phyloP scores from a whole-genome alignment of 2,888 invertebrate species.

The Willowsia nigromaculata region DNA sequence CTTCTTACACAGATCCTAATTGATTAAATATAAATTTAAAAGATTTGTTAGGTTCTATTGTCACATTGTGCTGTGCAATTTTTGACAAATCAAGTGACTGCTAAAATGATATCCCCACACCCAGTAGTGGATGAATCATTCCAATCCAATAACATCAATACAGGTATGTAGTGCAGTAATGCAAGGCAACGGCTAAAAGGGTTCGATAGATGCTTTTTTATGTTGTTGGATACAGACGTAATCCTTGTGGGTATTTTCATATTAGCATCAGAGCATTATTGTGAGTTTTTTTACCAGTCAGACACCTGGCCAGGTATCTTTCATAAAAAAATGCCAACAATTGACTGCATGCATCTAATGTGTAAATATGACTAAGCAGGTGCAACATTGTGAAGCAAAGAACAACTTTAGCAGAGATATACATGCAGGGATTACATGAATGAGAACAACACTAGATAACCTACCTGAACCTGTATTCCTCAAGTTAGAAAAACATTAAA shows the following conservation, averaged over 20 bases:
- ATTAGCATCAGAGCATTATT: background rate
- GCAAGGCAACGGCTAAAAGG: conserved; percentile 10
- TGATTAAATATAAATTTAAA: background rate
- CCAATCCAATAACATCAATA: background rate
- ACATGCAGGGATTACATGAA: too few relatives aligned
- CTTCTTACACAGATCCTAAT: too few relatives aligned
- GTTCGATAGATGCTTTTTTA: background rate
- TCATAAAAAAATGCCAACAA: background rate
- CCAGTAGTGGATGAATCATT: conserved; percentile 17
- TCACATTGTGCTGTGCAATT: conserved; percentile 28
- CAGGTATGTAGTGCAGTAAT: background rate
- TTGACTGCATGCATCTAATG: background rate
- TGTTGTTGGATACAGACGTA: background rate
- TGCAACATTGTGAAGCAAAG: background rate
- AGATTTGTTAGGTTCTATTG: background rate
- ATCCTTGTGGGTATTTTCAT: background rate
- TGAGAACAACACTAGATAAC: too few relatives aligned
- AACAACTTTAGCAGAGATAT: too few relatives aligned
- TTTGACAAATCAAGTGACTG: background rate
- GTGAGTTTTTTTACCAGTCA: conserved; percentile 1
- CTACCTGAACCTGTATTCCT: too few relatives aligned
- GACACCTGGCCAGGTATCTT: conserved; percentile 32
- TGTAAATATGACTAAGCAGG: background rate
- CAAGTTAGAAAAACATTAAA: too few relatives aligned
- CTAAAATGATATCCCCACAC: background rate